phyloP scores from a whole-genome alignment of 2,113 vertebrate species.

The Apeltes quadracus region DNA sequence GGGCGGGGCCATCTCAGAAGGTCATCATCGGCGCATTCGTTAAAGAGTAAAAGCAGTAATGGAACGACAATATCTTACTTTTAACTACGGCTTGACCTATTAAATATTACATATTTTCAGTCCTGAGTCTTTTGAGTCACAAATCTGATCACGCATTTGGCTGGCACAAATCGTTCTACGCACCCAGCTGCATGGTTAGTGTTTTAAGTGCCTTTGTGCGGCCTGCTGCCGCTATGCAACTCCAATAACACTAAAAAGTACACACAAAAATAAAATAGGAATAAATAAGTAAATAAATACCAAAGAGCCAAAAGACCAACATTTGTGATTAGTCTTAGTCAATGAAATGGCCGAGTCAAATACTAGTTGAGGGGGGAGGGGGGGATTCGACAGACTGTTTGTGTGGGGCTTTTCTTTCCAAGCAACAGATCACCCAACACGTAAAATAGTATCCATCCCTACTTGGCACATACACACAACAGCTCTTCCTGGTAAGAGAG shows the following conservation, averaged over 20 bases:
- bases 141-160: conserved; percentile 18
- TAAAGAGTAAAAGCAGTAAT: conserved; percentile 21
- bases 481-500: background rate
- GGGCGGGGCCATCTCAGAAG: background rate
- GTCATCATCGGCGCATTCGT: background rate
- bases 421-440: conserved; percentile 9
- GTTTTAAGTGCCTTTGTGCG: conserved; percentile 22
- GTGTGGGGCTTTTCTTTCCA: background rate
- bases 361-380: conserved; percentile 1
- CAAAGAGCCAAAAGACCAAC: conserved; percentile 12
- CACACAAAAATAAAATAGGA: conserved; percentile 25
- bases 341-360: conserved; percentile 10
- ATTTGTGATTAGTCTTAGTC: conserved; percentile 21
- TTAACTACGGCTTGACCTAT: conserved; percentile 26
- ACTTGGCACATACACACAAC: conserved; percentile 26
- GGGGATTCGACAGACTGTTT: background rate
- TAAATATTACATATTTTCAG: conserved; percentile 27
- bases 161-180: background rate
- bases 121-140: conserved; percentile 64
- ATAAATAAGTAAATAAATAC: conserved; percentile 74
- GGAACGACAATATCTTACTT: conserved; percentile 7
- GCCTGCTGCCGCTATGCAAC: background rate
- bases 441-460: conserved; percentile 15
- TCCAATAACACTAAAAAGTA: conserved; percentile 3
- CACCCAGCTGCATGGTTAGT: conserved; percentile 20